phyloP scores from a whole-genome alignment of 2,113 vertebrate genomes.

The Morphnarchus princeps region DNA sequence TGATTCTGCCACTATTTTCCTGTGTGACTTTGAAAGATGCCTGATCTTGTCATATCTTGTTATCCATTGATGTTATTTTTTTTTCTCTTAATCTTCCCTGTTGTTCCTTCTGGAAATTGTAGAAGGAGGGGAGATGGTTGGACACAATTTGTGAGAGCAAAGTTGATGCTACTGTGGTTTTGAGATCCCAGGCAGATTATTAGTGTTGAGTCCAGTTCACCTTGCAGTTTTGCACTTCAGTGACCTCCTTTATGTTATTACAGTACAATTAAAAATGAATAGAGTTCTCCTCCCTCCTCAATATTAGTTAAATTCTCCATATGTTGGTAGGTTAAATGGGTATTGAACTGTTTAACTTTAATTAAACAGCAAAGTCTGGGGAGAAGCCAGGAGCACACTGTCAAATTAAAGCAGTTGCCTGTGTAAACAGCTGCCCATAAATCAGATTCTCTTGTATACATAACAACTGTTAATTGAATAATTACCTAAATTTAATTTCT shows the following conservation, averaged over 20 bases:
- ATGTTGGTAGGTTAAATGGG: conserved; percentile 10
- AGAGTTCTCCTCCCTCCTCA: neutral
- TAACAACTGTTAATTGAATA: conserved; percentile 52
- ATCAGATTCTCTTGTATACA: conserved; percentile 27
- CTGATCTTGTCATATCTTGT: rapidly evolving
- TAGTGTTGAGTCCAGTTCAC: neutral
- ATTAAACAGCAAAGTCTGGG: conserved; percentile 39
- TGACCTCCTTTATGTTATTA: neutral
- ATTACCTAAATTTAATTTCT: conserved; percentile 21
- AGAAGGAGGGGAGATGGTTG: neutral
- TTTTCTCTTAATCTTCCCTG: neutral
- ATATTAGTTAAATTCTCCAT: conserved; percentile 6
- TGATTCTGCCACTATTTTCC: neutral
- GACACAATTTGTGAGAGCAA: neutral
- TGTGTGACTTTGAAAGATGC: neutral
- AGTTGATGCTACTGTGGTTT: neutral
- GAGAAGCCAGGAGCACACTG: conserved; percentile 19
- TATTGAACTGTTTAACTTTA: conserved; percentile 49
- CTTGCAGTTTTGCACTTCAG: neutral
- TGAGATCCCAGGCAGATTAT: neutral
- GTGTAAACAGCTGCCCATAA: conserved; percentile 40
- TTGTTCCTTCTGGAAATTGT: neutral
- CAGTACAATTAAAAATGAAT: neutral
- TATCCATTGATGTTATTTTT: neutral
- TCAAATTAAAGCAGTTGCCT: conserved; percentile 30